phyloP scores from a whole-genome alignment of 2,113 vertebrate genomes.

The Dinomys branickii region DNA sequence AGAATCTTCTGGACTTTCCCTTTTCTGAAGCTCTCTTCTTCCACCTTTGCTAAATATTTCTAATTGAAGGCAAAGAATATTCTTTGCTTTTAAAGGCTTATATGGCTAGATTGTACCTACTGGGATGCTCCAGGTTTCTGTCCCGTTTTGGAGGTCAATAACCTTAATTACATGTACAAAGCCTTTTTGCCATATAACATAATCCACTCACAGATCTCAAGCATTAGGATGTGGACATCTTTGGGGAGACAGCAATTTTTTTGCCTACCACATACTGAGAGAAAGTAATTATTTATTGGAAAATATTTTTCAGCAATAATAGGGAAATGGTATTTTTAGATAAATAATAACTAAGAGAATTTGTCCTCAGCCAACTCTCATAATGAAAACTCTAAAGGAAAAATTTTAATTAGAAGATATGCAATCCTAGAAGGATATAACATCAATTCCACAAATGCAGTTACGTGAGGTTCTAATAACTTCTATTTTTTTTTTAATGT shows the following conservation, averaged over 20 bases:
- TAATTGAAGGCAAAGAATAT: not conserved
- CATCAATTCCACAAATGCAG: not conserved
- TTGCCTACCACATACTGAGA: not conserved
- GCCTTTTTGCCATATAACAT: not conserved
- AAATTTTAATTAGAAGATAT: constrained; percentile 5
- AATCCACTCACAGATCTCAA: not conserved
- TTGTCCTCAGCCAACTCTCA: not conserved
- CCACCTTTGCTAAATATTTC: not conserved
- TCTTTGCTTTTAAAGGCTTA: not conserved
- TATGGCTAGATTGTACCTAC: not conserved
- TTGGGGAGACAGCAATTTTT: not conserved
- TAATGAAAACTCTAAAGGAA: not conserved
- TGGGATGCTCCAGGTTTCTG: not conserved
- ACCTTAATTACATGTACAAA: not conserved
- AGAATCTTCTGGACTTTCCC: not conserved
- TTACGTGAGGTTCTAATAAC: not conserved
- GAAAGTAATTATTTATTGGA: not conserved
- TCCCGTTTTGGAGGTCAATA: not conserved
- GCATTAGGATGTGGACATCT: not conserved
- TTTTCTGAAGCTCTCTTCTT: not conserved
- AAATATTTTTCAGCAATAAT: constrained; percentile 26
- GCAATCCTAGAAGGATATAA: not conserved
- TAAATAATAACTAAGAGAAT: not conserved
- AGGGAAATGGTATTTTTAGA: not conserved
- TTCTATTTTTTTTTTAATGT: not conserved